phyloP scores from a whole-genome alignment of 2,888 invertebrate genomes.

The Muschampia plurimacula region DNA sequence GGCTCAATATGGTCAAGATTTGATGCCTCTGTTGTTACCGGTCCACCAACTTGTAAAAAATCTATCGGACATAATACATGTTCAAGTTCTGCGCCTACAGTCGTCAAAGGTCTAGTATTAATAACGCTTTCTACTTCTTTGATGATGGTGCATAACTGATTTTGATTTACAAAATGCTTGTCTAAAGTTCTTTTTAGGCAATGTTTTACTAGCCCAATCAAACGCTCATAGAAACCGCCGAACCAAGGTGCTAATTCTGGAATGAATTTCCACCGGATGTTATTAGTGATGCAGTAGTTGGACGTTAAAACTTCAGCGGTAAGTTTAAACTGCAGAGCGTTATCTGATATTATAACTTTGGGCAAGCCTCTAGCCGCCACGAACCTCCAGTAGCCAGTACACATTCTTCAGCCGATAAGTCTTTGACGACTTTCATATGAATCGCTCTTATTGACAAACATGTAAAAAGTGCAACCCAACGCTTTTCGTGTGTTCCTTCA shows the following conservation, averaged over 20 bases:
- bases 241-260: slow-evolving; percentile 1
- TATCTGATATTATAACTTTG: not conserved
- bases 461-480: slow-evolving; percentile 45
- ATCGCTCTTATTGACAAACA: slow-evolving; percentile 47
- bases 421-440: slow-evolving; percentile 47
- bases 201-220: not conserved
- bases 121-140: not conserved
- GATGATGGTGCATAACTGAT: not conserved
- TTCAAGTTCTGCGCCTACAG: not conserved
- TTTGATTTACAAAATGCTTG: not conserved
- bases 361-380: not conserved
- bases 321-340: not conserved
- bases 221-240: not conserved
- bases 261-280: not conserved
- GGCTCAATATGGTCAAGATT: not conserved
- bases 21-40: not conserved
- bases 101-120: not conserved
- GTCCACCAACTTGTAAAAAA: not conserved
- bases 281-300: not conserved
- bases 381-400: slow-evolving; percentile 25
- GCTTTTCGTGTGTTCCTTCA: slow-evolving; percentile 26
- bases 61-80: not conserved
- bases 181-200: not conserved
- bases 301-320: not conserved
- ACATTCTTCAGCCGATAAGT: slow-evolving; percentile 47